Percentiles rank a stretch among this genome's conserved stretches.
phyloP scores from a whole-genome alignment of 2,797 vertebrate genomes.

The Cyprinodon diabolis region DNA sequence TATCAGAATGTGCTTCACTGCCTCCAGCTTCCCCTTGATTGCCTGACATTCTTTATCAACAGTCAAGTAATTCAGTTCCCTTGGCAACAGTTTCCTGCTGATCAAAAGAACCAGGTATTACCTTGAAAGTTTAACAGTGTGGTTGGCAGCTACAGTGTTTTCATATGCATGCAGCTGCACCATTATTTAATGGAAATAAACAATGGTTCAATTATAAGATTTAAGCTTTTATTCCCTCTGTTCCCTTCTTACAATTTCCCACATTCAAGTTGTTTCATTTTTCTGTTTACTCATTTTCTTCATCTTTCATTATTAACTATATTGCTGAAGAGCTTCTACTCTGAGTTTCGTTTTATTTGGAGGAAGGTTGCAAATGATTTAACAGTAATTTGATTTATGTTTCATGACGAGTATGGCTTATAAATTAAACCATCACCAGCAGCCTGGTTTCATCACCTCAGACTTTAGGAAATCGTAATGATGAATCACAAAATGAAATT shows the following conservation, averaged over 20 bases:
- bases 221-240: conserved; percentile 29
- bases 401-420: conserved; percentile 9
- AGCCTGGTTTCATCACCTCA: conserved; percentile 24
- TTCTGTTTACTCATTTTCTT: conserved; percentile 36
- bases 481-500: conserved; percentile 39
- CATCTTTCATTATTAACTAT: conserved; percentile 26
- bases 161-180: conserved; percentile 54
- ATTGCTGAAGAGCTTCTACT: not conserved
- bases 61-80: conserved; percentile 80
- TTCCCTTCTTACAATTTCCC: conserved; percentile 12
- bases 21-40: conserved; percentile 75
- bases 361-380: conserved; percentile 11
- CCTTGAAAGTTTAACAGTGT: conserved; percentile 74
- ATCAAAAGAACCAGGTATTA: conserved; percentile 77
- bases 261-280: conserved; percentile 43
- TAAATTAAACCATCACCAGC: conserved; percentile 6
- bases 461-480: conserved; percentile 25
- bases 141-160: conserved; percentile 57
- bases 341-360: not conserved
- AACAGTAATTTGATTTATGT: conserved; percentile 31
- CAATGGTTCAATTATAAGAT: conserved; percentile 36
- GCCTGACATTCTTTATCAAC: conserved; percentile 80
- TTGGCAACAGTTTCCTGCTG: conserved; percentile 77
- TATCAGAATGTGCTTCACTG: conserved; percentile 62
- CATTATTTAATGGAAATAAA: conserved; percentile 46